These are phyloP conservation scores for Artemisiospiza belli DNA, from an alignment of 2,113 vertebrate species.

Conservation along the genomic window DNA sequence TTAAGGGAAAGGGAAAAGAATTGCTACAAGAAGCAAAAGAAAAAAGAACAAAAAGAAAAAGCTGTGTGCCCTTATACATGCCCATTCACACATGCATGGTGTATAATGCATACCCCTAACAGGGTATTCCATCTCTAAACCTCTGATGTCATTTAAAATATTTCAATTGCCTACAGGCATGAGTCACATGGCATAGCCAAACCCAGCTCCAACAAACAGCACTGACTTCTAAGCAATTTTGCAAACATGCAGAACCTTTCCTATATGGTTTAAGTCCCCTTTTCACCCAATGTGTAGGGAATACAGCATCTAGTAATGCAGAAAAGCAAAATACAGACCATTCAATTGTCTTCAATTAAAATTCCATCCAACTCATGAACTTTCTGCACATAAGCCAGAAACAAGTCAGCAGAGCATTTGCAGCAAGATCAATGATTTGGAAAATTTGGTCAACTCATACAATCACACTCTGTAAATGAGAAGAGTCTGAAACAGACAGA, in stretches of 20 bases:
- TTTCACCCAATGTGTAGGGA: background rate
- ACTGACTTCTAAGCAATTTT: background rate
- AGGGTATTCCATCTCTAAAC: background rate
- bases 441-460: slow-evolving; percentile 37
- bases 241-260: background rate
- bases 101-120: background rate
- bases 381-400: background rate
- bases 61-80: background rate
- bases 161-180: background rate
- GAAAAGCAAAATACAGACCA: background rate
- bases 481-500: background rate
- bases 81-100: background rate
- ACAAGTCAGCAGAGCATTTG: background rate
- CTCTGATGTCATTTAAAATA: background rate
- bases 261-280: background rate
- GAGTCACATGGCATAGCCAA: background rate
- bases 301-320: fast-evolving
- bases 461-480: background rate
- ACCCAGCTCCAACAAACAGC: background rate
- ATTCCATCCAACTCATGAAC: background rate
- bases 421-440: background rate
- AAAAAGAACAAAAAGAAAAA: background rate
- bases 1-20: background rate
- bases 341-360: background rate
- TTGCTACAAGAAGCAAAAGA: background rate